These are phyloP conservation scores for Ptilorrhoa leucosticta DNA, from an alignment of 2,113 vertebrate species.

Conservation along the genomic window DNA sequence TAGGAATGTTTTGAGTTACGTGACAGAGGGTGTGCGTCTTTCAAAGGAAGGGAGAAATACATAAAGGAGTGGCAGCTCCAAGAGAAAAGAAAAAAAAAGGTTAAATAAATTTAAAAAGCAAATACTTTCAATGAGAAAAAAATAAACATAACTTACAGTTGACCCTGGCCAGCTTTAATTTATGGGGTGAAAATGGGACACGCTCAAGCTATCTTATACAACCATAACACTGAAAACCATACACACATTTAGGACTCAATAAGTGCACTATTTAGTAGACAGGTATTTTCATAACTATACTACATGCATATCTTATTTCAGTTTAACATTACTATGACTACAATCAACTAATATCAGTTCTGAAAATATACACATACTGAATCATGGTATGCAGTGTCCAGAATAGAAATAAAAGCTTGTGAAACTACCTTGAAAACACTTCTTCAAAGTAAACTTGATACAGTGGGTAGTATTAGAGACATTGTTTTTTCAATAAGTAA, in stretches of 20 bases:
- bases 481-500: constrained; percentile 26
- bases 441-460: constrained; percentile 44
- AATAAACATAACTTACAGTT: constrained; percentile 57
- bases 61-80: constrained; percentile 18
- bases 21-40: constrained; percentile 42
- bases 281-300: constrained; percentile 51
- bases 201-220: constrained; percentile 54
- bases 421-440: constrained; percentile 33
- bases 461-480: neutral
- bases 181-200: constrained; percentile 65
- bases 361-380: neutral
- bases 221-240: constrained; percentile 52
- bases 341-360: neutral
- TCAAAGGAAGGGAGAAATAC: constrained; percentile 6
- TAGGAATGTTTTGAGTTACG: constrained; percentile 31
- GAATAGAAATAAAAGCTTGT: constrained; percentile 7
- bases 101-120: constrained; percentile 42
- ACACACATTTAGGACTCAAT: constrained; percentile 19
- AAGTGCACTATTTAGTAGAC: constrained; percentile 30
- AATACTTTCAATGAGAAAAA: constrained; percentile 48
- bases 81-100: neutral
- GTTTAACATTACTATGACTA: constrained; percentile 6
- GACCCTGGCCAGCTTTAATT: constrained; percentile 54
- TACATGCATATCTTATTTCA: constrained; percentile 22
- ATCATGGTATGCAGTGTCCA: neutral